Evolutionary conservation across 2,888 invertebrate species (phyloP).

Genomic region (Microctonus hyperodae): DNA sequence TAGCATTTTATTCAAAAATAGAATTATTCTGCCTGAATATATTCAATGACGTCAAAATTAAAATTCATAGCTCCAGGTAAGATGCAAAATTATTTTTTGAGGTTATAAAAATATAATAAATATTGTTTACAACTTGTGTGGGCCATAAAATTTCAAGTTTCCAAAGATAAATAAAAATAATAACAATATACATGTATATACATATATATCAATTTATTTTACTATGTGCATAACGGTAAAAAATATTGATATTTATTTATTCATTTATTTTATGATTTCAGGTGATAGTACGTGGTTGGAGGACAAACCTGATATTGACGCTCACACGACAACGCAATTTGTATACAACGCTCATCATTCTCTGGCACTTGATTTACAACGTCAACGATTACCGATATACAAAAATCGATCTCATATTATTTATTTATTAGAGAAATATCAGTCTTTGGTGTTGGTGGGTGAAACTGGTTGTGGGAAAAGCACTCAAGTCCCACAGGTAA

Average conservation of each 20-base stretch:
- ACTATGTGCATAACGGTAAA: neutral
- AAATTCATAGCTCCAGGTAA: conserved; percentile 38
- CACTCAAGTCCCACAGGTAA: conserved; percentile 93
- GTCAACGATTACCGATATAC: conserved; percentile 86
- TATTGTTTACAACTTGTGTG: too few relatives aligned
- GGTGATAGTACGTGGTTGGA: conserved; percentile 59
- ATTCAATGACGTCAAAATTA: conserved; percentile 34
- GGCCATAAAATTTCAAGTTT: too few relatives aligned
- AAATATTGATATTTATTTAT: neutral
- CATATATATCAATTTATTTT: neutral
- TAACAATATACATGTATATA: too few relatives aligned
- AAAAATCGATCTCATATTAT: conserved; percentile 86
- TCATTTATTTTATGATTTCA: conserved; percentile 34
- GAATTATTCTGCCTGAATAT: neutral
- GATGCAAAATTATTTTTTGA: conserved; percentile 6
- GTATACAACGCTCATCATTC: conserved; percentile 87
- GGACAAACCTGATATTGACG: conserved; percentile 68
- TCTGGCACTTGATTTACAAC: conserved; percentile 82
- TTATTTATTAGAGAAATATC: conserved; percentile 88
- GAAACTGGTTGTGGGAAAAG: conserved; percentile 98
- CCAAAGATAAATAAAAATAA: neutral
- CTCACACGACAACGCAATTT: conserved; percentile 70
- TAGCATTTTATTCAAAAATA: conserved; percentile 1
- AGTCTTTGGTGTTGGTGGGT: conserved; percentile 87
- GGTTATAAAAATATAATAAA: too few relatives aligned